Evolutionary conservation across 1,140 invertebrate genomes (phyloP).

Genomic region (Brachionus plicatilis): DNA sequence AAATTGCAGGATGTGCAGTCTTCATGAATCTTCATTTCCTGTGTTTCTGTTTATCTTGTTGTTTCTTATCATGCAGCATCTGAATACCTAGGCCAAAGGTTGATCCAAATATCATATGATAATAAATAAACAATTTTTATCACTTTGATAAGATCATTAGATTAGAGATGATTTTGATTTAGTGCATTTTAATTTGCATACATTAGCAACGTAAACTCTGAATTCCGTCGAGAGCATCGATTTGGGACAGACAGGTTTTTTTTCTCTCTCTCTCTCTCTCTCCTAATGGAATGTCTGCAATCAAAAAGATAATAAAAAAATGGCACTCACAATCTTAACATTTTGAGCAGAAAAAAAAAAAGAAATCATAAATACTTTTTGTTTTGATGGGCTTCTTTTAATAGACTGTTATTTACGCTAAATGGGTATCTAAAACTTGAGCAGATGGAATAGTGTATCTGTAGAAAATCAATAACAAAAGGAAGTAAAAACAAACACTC

Average conservation of each 20-base stretch:
- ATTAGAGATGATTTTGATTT: constrained; percentile 8
- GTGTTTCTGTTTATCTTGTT: not conserved
- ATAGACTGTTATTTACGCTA: constrained; percentile 26
- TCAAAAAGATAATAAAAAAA: not conserved
- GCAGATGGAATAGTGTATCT: not conserved
- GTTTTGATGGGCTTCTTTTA: constrained; percentile 7
- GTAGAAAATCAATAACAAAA: constrained; percentile 23
- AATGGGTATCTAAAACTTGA: constrained; percentile 1
- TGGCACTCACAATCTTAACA: not conserved
- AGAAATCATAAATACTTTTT: constrained; percentile 17
- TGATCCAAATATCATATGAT: constrained; percentile 8
- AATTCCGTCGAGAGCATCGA: not conserved
- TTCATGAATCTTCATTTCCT: not conserved
- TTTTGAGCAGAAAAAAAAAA: not conserved
- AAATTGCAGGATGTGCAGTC: not conserved
- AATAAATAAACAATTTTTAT: not conserved
- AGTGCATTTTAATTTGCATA: constrained; percentile 25
- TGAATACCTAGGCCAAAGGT: not conserved
- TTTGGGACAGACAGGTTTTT: not conserved
- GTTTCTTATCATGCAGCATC: not conserved
- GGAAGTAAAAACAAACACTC: not conserved
- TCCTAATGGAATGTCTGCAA: not conserved
- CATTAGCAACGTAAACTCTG: constrained; percentile 1
- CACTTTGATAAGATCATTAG: not conserved
- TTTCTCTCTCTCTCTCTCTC: not conserved